phyloP scores from a whole-genome alignment of 2,888 invertebrate genomes.

The Zygothrica quintamaculata region DNA sequence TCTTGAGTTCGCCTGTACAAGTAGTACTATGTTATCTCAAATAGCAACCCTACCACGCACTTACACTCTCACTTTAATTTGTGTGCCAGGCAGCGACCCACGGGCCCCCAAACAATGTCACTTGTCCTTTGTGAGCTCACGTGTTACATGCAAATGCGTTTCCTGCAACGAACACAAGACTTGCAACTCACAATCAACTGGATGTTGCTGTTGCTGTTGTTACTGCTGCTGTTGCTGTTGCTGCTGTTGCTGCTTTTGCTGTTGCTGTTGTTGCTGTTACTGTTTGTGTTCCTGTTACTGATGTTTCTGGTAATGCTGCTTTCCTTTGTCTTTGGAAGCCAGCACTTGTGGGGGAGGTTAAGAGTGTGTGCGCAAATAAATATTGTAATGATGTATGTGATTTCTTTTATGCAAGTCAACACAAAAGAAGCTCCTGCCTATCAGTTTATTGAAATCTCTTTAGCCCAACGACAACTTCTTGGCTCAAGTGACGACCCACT shows the following conservation, averaged over 20 bases:
- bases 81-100: constrained; percentile 66
- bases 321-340: constrained; percentile 45
- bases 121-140: constrained; percentile 76
- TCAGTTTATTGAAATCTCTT: constrained; percentile 75
- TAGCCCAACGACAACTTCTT: constrained; percentile 51
- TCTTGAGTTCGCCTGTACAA: constrained; percentile 1
- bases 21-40: constrained; percentile 40
- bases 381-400: constrained; percentile 79
- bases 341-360: constrained; percentile 44
- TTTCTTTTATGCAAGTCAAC: constrained; percentile 58
- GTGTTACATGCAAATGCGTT: constrained; percentile 77
- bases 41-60: constrained; percentile 49
- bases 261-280: constrained; percentile 24
- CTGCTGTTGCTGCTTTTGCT: too few relatives aligned
- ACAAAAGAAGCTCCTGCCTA: constrained; percentile 59
- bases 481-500: constrained; percentile 54
- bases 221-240: constrained; percentile 24
- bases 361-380: constrained; percentile 68
- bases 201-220: constrained; percentile 26
- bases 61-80: constrained; percentile 76
- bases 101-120: constrained; percentile 72
- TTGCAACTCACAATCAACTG: constrained; percentile 29
- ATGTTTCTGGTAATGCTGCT: constrained; percentile 9
- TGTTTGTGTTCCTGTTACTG: constrained; percentile 19
- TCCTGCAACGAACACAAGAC: constrained; percentile 57